phyloP scores from a whole-genome alignment of 2,113 vertebrate genomes.

The Ifrita kowaldi region DNA sequence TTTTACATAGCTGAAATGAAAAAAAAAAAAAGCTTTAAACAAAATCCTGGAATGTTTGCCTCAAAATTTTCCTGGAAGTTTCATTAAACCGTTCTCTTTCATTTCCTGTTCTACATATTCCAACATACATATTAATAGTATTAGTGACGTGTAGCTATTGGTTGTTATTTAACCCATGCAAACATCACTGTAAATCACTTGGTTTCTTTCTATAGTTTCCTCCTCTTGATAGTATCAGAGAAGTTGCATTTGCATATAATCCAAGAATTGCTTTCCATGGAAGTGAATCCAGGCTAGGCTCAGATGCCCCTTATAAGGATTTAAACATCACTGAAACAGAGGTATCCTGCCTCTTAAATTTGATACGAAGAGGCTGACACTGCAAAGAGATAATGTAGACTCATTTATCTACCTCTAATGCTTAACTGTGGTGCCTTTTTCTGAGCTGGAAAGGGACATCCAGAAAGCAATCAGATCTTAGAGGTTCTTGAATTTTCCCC shows the following conservation, averaged over 20 bases:
- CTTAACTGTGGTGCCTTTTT: not conserved
- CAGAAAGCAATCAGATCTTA: not conserved
- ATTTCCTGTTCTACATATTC: not conserved
- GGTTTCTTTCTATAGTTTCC: not conserved
- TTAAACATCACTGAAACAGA: not conserved
- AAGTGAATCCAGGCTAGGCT: not conserved
- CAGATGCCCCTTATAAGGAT: not conserved
- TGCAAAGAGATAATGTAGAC: not conserved
- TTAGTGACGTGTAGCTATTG: not conserved
- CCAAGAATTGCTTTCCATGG: not conserved
- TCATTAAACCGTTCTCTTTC: not conserved
- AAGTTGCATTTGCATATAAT: not conserved
- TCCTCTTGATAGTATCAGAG: not conserved
- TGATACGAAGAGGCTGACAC: not conserved
- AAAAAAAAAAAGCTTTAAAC: not conserved
- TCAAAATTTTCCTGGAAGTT: not conserved
- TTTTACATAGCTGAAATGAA: not conserved
- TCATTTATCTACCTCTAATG: not conserved
- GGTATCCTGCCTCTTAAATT: not conserved
- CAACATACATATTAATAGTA: not conserved
- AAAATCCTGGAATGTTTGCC: not conserved
- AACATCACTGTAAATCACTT: not conserved
- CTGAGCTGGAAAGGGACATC: not conserved
- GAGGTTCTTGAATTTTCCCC: not conserved
- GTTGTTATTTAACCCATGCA: not conserved